Evolutionary conservation across 2,113 vertebrate species (phyloP).

Genomic region (Pelmatolapia mariae): DNA sequence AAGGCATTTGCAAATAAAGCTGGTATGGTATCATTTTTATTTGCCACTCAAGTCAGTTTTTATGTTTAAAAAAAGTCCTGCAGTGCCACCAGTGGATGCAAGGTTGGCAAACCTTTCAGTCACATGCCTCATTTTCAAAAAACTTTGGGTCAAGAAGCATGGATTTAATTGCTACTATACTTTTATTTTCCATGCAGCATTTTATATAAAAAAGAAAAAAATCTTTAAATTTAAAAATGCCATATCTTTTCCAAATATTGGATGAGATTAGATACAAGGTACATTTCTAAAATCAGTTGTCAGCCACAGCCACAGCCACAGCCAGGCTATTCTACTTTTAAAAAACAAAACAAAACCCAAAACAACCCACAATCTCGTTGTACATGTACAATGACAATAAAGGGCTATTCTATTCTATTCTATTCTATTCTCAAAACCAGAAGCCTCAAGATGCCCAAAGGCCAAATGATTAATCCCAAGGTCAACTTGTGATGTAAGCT

Average conservation of each 20-base stretch:
- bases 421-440: neutral
- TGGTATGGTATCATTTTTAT: neutral
- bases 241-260: neutral
- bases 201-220: rapidly evolving
- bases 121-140: neutral
- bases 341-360: neutral
- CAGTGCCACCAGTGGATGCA: neutral
- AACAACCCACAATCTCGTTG: neutral
- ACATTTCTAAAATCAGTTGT: neutral
- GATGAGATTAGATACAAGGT: neutral
- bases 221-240: neutral
- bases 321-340: neutral
- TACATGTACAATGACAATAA: neutral
- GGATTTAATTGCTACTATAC: neutral
- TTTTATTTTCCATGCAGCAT: neutral
- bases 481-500: neutral
- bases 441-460: neutral
- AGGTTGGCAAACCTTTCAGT: neutral
- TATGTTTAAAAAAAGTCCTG: neutral
- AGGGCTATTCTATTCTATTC: neutral
- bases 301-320: neutral
- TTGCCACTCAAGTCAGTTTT: neutral
- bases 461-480: neutral
- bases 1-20: neutral
- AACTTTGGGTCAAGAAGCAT: neutral